Base-by-base conservation (phyloP, 2,113 vertebrate genomes). In the Mormoops blainvillei region DNA sequence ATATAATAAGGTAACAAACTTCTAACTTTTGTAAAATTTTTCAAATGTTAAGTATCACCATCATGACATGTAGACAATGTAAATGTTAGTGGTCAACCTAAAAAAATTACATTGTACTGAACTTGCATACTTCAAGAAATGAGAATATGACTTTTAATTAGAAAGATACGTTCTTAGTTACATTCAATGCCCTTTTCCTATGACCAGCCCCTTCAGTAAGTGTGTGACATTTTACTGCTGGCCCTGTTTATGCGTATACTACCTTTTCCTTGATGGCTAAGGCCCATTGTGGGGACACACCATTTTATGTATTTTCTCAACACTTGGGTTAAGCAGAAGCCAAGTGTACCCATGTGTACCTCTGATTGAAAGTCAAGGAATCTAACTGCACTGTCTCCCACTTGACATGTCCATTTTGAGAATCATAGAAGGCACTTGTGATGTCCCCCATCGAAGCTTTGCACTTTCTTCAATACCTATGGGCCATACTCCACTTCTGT, bases 11-110 rank as follows among this genome's bases (percentile, higher is more conserved):
- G 33, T 74, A 71, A 85, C 38, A 65, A 33, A 61, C 89, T 84
- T 92, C 28, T 94, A 92, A 88, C 71, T 65, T 77, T 52, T 43
- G 22, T 48, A 45, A 85, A n/a, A 20, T 56, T 80, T 89, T 95
- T 83, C 58, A 67, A 81, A 71, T 94, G 90, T 91, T 48, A 70
- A 58, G 50, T 56, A 41, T 48, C n/a, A 70, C 54, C 10, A 20
- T 74, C 20, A 54, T 45, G 14, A 48, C 28, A 65, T 63, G 20
- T 63, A 14, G n/a, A 68, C 20, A 22, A 58, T 20, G 52, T 41
- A 73, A 84, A 58, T 87, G 7, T 38, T 78, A 77, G n/a, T 33
- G 28, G 4, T 82, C 9, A n/a, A 36, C 43, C 80, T 80, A 54
- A 50, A 91, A 91, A 91, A 92, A 90, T 78, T 71, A 70, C 14